Conservation (phyloP, 2,797 vertebrate species). For the Zonotrichia albicollis region DNA sequence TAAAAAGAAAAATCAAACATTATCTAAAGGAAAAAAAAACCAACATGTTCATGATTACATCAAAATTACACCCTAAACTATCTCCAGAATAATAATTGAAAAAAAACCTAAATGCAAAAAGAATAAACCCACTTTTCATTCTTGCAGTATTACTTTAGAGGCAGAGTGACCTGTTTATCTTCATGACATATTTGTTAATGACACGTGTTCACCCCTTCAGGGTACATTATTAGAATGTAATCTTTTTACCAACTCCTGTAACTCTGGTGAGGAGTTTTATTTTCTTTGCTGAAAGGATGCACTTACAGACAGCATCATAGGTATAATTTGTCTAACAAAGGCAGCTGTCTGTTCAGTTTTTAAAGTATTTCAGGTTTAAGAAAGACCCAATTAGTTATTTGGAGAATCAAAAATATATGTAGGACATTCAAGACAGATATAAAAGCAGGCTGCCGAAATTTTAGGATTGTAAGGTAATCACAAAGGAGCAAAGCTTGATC, state of each 20-base stretch:
- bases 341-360: neutral
- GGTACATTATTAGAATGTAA: neutral
- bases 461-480: neutral
- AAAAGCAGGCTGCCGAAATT: neutral
- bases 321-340: neutral
- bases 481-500: neutral
- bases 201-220: neutral
- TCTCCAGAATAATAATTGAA: neutral
- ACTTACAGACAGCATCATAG: neutral
- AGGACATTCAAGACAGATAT: neutral
- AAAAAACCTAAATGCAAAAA: neutral
- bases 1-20: neutral
- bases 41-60: neutral
- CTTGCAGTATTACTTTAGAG: neutral
- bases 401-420: neutral
- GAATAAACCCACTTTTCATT: neutral
- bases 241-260: neutral
- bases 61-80: neutral
- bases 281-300: neutral
- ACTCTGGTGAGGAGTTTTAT: neutral
- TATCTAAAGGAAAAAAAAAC: neutral
- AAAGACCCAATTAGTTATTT: neutral
- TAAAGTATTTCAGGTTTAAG: neutral
- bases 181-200: slow-evolving; percentile 17
- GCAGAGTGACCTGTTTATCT: slow-evolving; percentile 41